Evolutionary conservation across 2,888 invertebrate species (phyloP).

Genomic region (Heliconius charithonia): DNA sequence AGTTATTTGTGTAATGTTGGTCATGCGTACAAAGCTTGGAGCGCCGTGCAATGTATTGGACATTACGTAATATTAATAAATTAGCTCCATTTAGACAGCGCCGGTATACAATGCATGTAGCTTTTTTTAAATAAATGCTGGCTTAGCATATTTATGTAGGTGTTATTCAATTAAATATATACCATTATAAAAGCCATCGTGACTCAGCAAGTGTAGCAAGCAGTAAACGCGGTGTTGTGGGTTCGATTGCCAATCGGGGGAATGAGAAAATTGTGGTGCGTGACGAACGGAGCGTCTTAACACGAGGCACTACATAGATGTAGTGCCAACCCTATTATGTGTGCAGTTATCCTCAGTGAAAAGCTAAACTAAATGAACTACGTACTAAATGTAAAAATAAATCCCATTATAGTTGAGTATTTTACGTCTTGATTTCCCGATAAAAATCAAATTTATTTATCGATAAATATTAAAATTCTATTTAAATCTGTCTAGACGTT

Average conservation of each 20-base stretch:
- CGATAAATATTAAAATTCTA: neutral
- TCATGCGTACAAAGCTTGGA: constrained; percentile 23
- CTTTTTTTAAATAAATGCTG: neutral
- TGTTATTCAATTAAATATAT: neutral
- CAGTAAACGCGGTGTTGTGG: too few species aligned
- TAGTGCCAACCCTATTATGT: too few species aligned
- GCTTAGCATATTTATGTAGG: too few species aligned
- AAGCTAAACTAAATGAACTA: too few species aligned
- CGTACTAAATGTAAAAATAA: neutral
- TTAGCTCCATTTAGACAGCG: constrained; percentile 17
- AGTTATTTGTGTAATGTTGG: constrained; percentile 28
- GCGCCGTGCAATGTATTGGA: constrained; percentile 21
- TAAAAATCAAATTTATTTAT: neutral
- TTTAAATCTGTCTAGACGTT: neutral
- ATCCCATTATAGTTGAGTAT: neutral
- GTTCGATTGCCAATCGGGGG: too few species aligned
- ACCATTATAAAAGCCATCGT: neutral
- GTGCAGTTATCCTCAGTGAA: too few species aligned
- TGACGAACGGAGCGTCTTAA: too few species aligned
- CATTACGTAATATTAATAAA: constrained; percentile 30
- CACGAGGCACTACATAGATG: too few species aligned
- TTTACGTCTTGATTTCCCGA: neutral
- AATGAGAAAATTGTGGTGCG: too few species aligned
- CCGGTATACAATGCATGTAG: constrained; percentile 1
- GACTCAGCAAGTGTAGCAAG: too few species aligned